Conservation (phyloP, 23 tunicate genomes). For the Aplidium turbinatum region DNA sequence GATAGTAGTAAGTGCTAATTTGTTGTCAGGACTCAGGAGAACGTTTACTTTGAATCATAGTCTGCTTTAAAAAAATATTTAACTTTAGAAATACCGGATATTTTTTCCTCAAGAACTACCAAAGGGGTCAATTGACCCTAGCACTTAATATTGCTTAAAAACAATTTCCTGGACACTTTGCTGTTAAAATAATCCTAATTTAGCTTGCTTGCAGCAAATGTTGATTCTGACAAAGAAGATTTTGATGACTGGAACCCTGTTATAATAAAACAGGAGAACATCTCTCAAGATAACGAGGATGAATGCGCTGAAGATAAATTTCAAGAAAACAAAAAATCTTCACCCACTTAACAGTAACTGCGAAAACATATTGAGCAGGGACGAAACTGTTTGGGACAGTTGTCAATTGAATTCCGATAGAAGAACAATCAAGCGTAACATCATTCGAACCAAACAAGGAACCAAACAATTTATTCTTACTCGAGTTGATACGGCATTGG, state of each 20-base stretch:
- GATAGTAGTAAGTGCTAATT: too few relatives aligned
- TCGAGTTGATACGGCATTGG: slow-evolving; percentile 17
- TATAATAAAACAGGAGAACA: slow-evolving; percentile 25
- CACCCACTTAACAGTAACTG: slow-evolving; percentile 27
- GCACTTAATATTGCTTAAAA: too few relatives aligned
- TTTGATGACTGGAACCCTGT: slow-evolving; percentile 21
- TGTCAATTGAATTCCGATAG: slow-evolving; percentile 2
- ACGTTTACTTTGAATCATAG: too few relatives aligned
- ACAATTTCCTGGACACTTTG: too few relatives aligned
- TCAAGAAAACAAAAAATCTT: slow-evolving; percentile 23
- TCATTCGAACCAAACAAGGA: slow-evolving; percentile 34
- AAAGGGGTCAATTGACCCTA: too few relatives aligned
- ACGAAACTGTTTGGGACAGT: slow-evolving; percentile 37
- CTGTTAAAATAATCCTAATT: too few relatives aligned
- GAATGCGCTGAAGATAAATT: slow-evolving; percentile 34
- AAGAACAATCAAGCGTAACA: slow-evolving; percentile 6
- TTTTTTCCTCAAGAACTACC: too few relatives aligned
- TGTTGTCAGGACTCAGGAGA: too few relatives aligned
- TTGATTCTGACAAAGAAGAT: slow-evolving; percentile 20
- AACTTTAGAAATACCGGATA: too few relatives aligned
- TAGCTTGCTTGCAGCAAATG: not conserved
- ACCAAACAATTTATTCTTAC: slow-evolving; percentile 30
- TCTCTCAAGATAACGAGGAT: slow-evolving; percentile 17
- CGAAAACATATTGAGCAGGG: slow-evolving; percentile 36
- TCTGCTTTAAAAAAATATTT: too few relatives aligned